Percentiles rank a stretch among this genome's conserved stretches.
phyloP scores from a whole-genome alignment of 2,113 vertebrate genomes.

The Centropristis striata region DNA sequence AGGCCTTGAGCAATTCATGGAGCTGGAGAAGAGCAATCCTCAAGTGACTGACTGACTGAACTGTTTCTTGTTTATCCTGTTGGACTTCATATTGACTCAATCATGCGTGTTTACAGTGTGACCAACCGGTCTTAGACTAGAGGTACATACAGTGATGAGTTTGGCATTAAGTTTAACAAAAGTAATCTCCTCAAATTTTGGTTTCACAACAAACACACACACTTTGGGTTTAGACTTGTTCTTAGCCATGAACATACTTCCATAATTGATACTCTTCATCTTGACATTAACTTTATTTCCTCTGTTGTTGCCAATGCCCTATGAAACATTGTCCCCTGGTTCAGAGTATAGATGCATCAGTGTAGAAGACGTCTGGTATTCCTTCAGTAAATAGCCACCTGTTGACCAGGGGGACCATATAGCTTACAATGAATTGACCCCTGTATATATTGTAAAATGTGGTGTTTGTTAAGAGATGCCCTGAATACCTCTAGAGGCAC shows the following conservation, averaged over 20 bases:
- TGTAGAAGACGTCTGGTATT: background rate
- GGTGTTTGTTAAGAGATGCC: background rate
- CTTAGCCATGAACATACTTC: background rate
- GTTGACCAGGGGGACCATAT: background rate
- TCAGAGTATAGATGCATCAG: background rate
- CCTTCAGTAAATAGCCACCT: background rate
- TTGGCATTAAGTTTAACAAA: background rate
- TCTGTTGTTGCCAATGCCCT: background rate
- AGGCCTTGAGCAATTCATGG: conserved; percentile 39
- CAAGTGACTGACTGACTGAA: conserved; percentile 46
- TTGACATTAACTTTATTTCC: background rate
- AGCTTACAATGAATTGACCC: background rate
- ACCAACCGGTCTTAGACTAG: conserved; percentile 17
- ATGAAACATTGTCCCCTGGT: background rate
- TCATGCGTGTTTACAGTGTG: conserved; percentile 24
- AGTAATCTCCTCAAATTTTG: background rate
- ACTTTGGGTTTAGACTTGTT: background rate
- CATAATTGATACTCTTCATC: background rate
- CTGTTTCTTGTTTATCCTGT: conserved; percentile 73
- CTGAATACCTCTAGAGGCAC: background rate
- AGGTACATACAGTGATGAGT: background rate
- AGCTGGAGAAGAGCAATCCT: conserved; percentile 41
- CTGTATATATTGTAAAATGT: background rate
- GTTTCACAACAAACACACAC: background rate
- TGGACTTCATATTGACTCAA: conserved; percentile 71